Evolutionary conservation across 2,797 vertebrate species (phyloP), one percentile per base, ranked within the genome.

Genomic region (Crocidura indochinensis): DNA sequence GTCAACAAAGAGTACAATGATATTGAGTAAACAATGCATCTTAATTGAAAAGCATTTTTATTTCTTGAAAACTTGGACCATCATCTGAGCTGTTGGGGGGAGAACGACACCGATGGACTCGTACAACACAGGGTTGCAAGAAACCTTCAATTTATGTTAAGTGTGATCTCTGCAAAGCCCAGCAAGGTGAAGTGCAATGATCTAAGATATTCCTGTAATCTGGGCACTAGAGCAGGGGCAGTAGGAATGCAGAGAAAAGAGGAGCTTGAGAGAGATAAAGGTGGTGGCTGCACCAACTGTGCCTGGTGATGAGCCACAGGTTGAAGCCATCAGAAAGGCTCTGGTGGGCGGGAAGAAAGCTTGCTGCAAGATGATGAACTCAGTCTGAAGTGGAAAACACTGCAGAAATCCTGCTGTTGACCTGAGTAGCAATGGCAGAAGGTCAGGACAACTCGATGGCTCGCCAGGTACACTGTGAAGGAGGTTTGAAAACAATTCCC

Each of bases 401-500:
- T 31, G 24, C 27, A 92, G 86, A 87, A 83, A 91, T 12, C 44
- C 64, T 89, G 44, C 44, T 47, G 6, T 46, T 72, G 10, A 14
- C 56, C 56, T 71, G 72, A 67, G 49, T 51, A 79, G n/a, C 73
- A 51, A 19, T 29, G 73, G 47, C 27, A n/a, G 73, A 78, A 82
- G 47, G n/a, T 74, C 51, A 73, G 11, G 65, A 29, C 67, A 79
- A 49, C 82, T 84, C 53, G 44, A 29, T 72, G 46, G 51, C 27
- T 53, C 24, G 3, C 10, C 64, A n/a, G 49, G 64, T 12, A 49
- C 90, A 10, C 44, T 29, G 29, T 7, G 22, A 62, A 56, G 53
- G 49, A 91, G n/a, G 44, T 64, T 78, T 62, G 76, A 75, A 69
- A 75, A 73, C 24, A 83, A 51, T 49, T 46, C 71, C 60, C 87